Evolutionary conservation across 2,888 invertebrate genomes (phyloP).

Genomic region (Drosophila heteroneura): DNA sequence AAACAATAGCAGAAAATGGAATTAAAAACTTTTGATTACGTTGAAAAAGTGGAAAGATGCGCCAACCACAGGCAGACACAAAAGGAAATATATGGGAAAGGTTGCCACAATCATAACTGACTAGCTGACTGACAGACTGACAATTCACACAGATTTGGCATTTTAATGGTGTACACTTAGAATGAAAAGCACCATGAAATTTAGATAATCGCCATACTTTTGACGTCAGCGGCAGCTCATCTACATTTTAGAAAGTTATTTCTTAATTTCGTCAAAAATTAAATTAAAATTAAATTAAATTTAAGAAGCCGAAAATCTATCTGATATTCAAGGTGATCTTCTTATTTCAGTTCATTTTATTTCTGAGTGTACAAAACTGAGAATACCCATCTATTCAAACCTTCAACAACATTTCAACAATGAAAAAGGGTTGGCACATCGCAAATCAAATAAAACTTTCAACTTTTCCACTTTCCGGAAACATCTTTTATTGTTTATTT

Average conservation of each 20-base stretch:
- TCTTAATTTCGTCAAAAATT: neutral
- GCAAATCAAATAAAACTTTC: constrained; percentile 37
- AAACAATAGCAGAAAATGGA: constrained; percentile 42
- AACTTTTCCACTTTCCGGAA: constrained; percentile 17
- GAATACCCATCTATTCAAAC: constrained; percentile 33
- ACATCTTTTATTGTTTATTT: constrained; percentile 39
- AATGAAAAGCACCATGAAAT: neutral
- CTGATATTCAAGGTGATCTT: neutral
- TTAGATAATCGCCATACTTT: neutral
- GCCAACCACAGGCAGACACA: constrained; percentile 26
- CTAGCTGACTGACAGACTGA: constrained; percentile 25
- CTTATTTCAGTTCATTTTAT: neutral
- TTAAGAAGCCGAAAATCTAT: too few relatives aligned
- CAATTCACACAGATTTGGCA: constrained; percentile 16
- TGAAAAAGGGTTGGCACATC: constrained; percentile 1
- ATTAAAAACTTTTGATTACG: constrained; percentile 69
- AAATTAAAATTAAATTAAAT: too few relatives aligned
- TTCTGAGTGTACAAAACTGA: constrained; percentile 22
- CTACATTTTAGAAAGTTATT: neutral
- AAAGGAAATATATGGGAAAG: constrained; percentile 32
- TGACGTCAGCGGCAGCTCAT: too few relatives aligned
- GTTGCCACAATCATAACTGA: constrained; percentile 54
- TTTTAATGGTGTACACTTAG: constrained; percentile 20
- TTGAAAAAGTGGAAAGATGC: constrained; percentile 36
- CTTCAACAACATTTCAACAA: neutral